A percentile compares a stretch with the other conserved stretches of the same genome.
Conservation (phyloP, 1,140 invertebrate genomes). For the Pararge aegeria region DNA sequence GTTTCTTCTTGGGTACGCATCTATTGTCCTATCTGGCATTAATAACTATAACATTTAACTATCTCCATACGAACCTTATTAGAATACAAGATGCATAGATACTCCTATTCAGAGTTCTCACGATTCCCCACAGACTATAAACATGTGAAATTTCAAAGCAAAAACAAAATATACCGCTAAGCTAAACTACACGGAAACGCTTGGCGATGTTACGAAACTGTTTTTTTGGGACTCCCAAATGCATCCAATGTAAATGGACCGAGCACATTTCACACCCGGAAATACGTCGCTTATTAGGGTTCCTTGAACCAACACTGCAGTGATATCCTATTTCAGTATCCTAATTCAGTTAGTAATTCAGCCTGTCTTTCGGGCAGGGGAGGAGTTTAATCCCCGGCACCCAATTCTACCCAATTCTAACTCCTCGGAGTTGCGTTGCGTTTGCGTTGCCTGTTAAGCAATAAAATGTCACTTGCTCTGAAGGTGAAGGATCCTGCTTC, state of each 20-base stretch:
- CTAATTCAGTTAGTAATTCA: no score
- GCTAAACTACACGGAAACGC: conserved; percentile 45
- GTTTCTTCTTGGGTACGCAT: no score
- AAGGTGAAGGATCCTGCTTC: no score
- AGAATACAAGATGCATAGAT: conserved; percentile 55
- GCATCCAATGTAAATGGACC: conserved; percentile 59
- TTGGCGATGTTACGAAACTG: conserved; percentile 45
- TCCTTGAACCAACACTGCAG: not conserved
- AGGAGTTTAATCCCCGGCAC: no score
- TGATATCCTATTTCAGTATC: no score
- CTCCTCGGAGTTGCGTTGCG: no score
- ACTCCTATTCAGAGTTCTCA: conserved; percentile 43
- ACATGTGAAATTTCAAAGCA: conserved; percentile 45
- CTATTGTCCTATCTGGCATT: not conserved
- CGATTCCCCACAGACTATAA: conserved; percentile 42
- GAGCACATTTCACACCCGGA: conserved; percentile 72
- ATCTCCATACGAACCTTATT: conserved; percentile 35
- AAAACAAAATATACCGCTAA: conserved; percentile 59
- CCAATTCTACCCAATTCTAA: no score
- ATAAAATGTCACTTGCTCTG: no score
- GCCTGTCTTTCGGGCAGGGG: no score
- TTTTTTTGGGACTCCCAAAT: conserved; percentile 54
- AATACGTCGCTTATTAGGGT: conserved; percentile 36
- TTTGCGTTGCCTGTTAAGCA: no score
- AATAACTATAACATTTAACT: not conserved